A percentile compares a stretch with the other conserved stretches of the same genome.
Conservation (phyloP, 2,797 vertebrate genomes). For the Sebastolobus altivelis region DNA sequence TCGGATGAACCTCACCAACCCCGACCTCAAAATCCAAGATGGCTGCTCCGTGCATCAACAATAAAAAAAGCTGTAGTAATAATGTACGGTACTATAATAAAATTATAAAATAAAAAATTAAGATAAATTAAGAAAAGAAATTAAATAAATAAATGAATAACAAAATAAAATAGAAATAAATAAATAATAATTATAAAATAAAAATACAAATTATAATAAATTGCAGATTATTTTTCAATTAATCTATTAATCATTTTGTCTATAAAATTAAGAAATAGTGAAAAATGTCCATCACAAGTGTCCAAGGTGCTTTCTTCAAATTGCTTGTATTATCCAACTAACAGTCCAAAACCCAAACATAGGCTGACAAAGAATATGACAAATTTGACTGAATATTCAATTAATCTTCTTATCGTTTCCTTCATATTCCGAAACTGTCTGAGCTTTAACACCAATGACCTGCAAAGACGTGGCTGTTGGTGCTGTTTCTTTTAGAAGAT, state of each 20-base stretch:
- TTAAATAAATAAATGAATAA: no score
- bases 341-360: neutral
- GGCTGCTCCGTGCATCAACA: neutral
- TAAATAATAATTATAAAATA: neutral
- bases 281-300: neutral
- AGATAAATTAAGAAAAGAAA: neutral
- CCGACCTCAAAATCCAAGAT: neutral
- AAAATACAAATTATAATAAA: neutral
- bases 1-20: fast-evolving
- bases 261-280: neutral
- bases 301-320: neutral
- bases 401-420: neutral
- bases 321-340: neutral
- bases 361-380: no score
- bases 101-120: no score
- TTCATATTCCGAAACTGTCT: neutral
- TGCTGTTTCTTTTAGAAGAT: neutral
- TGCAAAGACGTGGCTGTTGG: neutral
- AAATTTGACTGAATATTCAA: neutral
- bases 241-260: neutral
- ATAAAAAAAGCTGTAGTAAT: no score
- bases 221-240: neutral
- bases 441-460: neutral
- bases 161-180: no score
- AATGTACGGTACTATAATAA: fast-evolving